phyloP scores from a whole-genome alignment of 2,797 vertebrate species.

The Brachyalestes nurse region DNA sequence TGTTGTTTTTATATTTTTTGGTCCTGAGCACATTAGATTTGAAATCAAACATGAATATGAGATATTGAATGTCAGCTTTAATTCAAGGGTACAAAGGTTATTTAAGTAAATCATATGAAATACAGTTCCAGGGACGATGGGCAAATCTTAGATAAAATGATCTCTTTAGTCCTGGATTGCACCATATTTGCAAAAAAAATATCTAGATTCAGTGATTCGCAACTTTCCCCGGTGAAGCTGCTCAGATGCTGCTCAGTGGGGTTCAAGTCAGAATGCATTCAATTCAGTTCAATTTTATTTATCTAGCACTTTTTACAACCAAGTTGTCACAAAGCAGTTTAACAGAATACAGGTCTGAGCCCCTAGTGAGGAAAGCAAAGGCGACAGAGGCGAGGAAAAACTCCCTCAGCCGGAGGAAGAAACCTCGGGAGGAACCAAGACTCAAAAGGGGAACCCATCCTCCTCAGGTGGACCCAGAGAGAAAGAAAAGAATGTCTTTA shows the following conservation, averaged over 20 bases:
- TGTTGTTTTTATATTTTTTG: neutral
- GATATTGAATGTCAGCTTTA: neutral
- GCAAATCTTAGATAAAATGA: neutral
- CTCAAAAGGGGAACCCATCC: no score
- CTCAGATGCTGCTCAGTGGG: neutral
- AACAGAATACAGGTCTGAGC: no score
- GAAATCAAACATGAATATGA: neutral
- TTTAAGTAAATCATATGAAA: neutral
- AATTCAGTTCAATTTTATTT: no score
- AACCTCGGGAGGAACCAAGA: no score
- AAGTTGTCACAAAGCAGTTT: no score
- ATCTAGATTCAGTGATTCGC: neutral
- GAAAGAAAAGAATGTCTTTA: no score
- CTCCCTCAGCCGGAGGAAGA: no score
- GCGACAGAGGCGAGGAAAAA: no score
- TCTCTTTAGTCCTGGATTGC: neutral
- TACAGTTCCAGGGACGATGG: neutral
- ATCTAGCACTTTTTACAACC: no score
- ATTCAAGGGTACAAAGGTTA: neutral
- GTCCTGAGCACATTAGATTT: neutral
- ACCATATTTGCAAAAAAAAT: neutral
- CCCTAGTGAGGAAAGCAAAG: no score
- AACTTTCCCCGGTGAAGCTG: neutral
- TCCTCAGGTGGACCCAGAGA: no score
- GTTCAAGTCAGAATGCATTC: neutral